These are phyloP conservation scores for Anthoscopus minutus DNA, from an alignment of 2,113 vertebrate species.

Conservation along the genomic window DNA sequence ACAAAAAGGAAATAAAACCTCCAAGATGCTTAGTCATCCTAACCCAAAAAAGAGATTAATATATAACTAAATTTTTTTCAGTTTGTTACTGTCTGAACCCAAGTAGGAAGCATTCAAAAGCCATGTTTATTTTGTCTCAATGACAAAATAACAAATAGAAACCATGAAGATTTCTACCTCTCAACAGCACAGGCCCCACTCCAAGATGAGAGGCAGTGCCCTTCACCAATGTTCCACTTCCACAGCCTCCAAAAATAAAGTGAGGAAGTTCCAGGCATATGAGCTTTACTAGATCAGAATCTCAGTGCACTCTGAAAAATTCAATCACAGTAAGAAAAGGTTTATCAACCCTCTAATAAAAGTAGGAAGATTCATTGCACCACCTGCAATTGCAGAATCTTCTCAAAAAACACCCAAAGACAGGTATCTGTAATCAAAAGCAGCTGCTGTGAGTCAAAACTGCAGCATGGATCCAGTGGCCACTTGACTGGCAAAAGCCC, in stretches of 20 bases:
- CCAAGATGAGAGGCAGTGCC: background rate
- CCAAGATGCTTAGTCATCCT: background rate
- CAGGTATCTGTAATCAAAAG: background rate
- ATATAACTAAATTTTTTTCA: background rate
- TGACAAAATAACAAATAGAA: conserved; percentile 5
- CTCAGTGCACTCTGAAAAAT: background rate
- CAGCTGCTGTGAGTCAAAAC: background rate
- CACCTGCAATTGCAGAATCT: background rate
- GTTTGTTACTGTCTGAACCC: background rate
- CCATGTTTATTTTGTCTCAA: background rate
- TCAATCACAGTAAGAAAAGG: background rate
- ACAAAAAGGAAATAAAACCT: background rate
- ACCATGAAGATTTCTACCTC: background rate
- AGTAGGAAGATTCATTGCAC: background rate
- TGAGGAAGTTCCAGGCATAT: background rate
- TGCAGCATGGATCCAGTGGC: accelerated
- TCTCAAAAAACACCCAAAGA: background rate
- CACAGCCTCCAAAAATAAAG: background rate
- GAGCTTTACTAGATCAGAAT: background rate
- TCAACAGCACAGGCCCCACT: background rate
- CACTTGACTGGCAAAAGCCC: background rate
- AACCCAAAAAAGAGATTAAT: background rate
- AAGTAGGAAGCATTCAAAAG: background rate
- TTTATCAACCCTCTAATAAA: background rate
- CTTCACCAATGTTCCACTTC: background rate